These are phyloP conservation scores for Ochotona princeps DNA, from an alignment of 2,113 vertebrate genomes.

Conservation along the genomic window DNA sequence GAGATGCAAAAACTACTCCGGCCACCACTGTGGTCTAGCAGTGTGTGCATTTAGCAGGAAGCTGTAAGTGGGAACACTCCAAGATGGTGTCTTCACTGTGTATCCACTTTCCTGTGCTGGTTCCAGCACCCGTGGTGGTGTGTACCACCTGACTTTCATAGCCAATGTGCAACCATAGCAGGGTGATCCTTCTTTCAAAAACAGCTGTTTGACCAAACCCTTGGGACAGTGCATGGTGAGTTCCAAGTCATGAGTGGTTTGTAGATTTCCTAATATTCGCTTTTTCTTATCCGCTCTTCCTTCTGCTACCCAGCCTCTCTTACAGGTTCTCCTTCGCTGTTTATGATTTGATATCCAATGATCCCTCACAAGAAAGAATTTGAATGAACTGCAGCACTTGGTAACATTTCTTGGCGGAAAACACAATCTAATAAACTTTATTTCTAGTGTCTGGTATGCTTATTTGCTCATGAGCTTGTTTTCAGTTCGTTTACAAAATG, in stretches of 20 bases:
- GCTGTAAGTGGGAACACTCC: too few relatives aligned
- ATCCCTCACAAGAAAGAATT: not conserved
- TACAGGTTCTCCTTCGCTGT: not conserved
- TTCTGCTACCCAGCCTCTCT: not conserved
- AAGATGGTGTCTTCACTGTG: too few relatives aligned
- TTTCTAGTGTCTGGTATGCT: not conserved
- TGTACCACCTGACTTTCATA: not conserved
- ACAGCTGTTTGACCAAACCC: not conserved
- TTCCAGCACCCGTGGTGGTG: not conserved
- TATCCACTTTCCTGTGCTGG: too few relatives aligned
- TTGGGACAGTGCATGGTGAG: not conserved
- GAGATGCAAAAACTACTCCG: too few relatives aligned
- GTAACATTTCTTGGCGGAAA: not conserved
- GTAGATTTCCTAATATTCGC: not conserved
- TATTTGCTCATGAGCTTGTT: not conserved
- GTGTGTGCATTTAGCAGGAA: too few relatives aligned
- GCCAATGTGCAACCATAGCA: not conserved
- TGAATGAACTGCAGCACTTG: not conserved
- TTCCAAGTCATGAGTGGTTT: conserved; percentile 4
- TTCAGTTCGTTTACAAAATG: not conserved
- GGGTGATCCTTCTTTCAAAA: not conserved
- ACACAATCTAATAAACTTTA: not conserved
- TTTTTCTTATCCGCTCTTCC: not conserved
- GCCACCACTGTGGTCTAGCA: too few relatives aligned
- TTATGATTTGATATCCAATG: not conserved